These are phyloP conservation scores for Coenobita brevimanus DNA, from an alignment of 1,140 invertebrate genomes.

Conservation along the genomic window DNA sequence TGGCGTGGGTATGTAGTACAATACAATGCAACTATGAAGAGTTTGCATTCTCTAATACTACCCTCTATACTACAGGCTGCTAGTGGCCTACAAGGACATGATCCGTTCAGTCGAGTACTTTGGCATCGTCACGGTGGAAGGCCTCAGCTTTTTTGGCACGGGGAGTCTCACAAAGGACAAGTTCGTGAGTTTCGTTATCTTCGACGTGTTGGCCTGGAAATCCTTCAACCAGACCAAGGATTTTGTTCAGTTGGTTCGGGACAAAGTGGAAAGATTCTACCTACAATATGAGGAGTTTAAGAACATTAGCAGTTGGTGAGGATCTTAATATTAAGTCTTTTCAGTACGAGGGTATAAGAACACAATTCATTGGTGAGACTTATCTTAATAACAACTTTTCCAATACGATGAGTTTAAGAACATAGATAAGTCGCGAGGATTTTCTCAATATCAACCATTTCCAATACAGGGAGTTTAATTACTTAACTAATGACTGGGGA, in stretches of 20 bases:
- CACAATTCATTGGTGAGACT: no score
- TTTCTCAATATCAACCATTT: no score
- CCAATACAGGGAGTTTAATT: neutral
- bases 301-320: constrained; percentile 54
- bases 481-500: neutral
- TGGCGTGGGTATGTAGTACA: no score
- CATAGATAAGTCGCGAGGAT: no score
- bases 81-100: constrained; percentile 86
- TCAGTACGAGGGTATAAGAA: no score
- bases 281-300: constrained; percentile 41
- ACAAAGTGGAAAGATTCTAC: constrained; percentile 31
- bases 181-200: constrained; percentile 76
- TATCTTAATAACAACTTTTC: no score
- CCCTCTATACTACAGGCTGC: no score
- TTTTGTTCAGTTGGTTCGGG: constrained; percentile 40
- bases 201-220: constrained; percentile 72
- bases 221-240: constrained; percentile 75
- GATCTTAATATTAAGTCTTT: no score
- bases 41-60: no score
- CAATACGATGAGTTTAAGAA: no score
- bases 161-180: constrained; percentile 78
- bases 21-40: no score
- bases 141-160: constrained; percentile 84
- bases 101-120: constrained; percentile 88
- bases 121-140: constrained; percentile 79